Evolutionary conservation across 2,797 vertebrate species (phyloP).

Genomic region (Toxotes lorentzi): DNA sequence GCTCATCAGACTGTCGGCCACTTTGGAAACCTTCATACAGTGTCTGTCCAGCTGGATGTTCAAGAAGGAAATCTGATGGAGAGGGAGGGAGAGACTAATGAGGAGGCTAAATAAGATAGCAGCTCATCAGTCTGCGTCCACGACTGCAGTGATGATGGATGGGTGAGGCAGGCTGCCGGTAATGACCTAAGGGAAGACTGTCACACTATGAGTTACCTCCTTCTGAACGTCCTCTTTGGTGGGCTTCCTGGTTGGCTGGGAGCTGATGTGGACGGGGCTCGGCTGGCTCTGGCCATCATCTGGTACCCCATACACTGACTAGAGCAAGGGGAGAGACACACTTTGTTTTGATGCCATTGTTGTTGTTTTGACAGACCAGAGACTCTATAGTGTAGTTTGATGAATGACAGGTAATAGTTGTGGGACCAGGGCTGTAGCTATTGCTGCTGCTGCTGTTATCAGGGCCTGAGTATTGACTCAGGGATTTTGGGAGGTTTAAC

Average conservation of each 20-base stretch:
- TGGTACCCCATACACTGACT: conserved; percentile 95
- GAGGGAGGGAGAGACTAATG: conserved; percentile 48
- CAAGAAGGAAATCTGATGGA: conserved; percentile 93
- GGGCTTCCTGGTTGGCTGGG: conserved; percentile 89
- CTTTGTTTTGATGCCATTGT: conserved; percentile 6
- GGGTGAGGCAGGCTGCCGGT: conserved; percentile 30
- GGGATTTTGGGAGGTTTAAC: conserved; percentile 8
- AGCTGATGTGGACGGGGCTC: conserved; percentile 90
- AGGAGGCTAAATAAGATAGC: conserved; percentile 64
- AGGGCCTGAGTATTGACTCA: neutral
- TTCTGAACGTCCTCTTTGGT: conserved; percentile 94
- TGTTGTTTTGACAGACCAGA: neutral
- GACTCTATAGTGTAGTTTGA: conserved; percentile 1
- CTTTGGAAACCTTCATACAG: conserved; percentile 99
- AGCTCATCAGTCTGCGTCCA: conserved; percentile 60
- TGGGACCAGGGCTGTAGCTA: conserved; percentile 2
- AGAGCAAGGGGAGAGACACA: conserved; percentile 1
- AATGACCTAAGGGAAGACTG: conserved; percentile 39
- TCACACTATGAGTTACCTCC: conserved; percentile 83
- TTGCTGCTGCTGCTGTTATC: neutral
- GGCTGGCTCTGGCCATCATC: conserved; percentile 92
- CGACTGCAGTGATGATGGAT: conserved; percentile 60
- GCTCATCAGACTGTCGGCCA: conserved; percentile 95
- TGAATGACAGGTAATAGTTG: conserved; percentile 26
- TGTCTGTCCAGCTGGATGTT: conserved; percentile 96